Evolutionary conservation across 2,888 invertebrate species (phyloP).

Genomic region (Physocephala rufipes): DNA sequence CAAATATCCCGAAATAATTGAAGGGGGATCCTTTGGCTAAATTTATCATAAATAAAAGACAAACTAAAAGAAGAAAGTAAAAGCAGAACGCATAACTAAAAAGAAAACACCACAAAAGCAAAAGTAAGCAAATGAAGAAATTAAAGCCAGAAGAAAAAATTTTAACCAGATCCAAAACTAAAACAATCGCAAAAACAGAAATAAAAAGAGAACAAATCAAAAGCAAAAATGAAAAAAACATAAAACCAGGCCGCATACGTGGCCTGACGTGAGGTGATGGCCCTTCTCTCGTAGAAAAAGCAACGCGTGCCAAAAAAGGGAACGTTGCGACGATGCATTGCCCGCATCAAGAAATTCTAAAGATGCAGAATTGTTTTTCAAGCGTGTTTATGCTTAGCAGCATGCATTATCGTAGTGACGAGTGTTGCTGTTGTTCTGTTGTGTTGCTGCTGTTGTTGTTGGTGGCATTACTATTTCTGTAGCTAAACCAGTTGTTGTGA

Average conservation of each 20-base stretch:
- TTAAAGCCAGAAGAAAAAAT: background rate
- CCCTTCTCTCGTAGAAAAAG: conserved; percentile 34
- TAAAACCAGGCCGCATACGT: too few relatives aligned
- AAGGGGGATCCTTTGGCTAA: conserved; percentile 1
- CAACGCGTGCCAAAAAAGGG: conserved; percentile 13
- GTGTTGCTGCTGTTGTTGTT: conserved; percentile 1
- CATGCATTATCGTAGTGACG: background rate
- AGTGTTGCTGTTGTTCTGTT: background rate
- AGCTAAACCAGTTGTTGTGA: background rate
- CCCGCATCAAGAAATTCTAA: conserved; percentile 20
- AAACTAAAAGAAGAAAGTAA: too few relatives aligned
- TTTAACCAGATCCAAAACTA: background rate
- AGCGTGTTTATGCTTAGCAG: background rate
- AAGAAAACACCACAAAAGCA: background rate
- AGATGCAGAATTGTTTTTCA: too few relatives aligned
- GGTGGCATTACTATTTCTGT: background rate
- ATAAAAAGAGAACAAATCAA: background rate
- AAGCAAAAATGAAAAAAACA: background rate
- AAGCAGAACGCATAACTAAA: background rate
- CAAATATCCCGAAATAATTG: background rate
- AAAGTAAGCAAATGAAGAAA: too few relatives aligned
- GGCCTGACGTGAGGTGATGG: conserved; percentile 42
- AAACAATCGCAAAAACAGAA: background rate
- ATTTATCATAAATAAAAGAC: background rate
- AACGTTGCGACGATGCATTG: conserved; percentile 39